Percentiles rank a stretch among this genome's conserved stretches.
Conservation (phyloP, 2,113 vertebrate species). For the Cacatua alba region DNA sequence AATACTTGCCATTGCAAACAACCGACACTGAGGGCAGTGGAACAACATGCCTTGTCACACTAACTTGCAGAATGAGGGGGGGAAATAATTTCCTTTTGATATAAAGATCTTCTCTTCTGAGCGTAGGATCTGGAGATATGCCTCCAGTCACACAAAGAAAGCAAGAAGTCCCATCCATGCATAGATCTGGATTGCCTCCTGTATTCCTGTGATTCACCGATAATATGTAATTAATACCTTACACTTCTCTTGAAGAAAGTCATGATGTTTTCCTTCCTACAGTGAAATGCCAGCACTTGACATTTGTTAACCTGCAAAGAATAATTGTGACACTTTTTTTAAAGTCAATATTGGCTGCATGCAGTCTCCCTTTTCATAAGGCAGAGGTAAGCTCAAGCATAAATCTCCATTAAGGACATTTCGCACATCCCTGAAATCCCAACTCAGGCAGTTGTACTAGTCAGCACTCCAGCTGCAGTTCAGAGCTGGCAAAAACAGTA, state of each 20-base stretch:
- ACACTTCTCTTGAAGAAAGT: not conserved
- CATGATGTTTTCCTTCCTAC: not conserved
- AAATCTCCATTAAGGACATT: slow-evolving; percentile 9
- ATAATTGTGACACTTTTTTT: not conserved
- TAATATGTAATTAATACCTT: not conserved
- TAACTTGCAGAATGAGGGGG: not conserved
- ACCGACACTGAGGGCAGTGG: not conserved
- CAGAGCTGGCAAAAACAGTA: not conserved
- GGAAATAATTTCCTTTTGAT: not conserved
- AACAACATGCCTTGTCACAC: not conserved
- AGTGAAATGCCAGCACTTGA: not conserved
- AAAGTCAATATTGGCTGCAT: not conserved
- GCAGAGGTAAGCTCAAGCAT: not conserved
- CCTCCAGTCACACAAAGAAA: not conserved
- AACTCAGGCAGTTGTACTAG: not conserved
- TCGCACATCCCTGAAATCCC: not conserved
- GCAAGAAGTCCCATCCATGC: not conserved
- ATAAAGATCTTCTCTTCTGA: not conserved
- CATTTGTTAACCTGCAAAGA: not conserved
- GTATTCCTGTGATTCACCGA: not conserved
- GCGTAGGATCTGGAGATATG: not conserved
- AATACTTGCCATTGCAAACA: not conserved
- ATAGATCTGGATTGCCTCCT: not conserved
- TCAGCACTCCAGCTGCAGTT: not conserved
- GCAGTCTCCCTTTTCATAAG: not conserved